A percentile compares a stretch with the other conserved stretches of the same genome.
Evolutionary conservation across 2,113 vertebrate species (phyloP).

Genomic region (Apaloderma vittatum): DNA sequence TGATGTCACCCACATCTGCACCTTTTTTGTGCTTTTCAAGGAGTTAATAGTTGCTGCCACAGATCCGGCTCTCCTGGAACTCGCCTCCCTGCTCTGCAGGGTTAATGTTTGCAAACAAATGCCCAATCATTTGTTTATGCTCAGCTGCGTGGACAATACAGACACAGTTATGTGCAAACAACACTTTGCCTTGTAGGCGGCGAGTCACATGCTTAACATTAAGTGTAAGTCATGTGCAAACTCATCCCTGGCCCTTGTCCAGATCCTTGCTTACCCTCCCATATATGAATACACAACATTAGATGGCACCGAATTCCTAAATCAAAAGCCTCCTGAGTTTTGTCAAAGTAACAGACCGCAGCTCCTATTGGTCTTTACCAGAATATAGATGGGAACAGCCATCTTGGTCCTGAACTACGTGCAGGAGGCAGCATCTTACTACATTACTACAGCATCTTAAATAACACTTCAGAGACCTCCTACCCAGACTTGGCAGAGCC

Average conservation of each 20-base stretch:
- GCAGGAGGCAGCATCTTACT: not conserved
- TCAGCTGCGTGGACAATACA: slow-evolving; percentile 37
- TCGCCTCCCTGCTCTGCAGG: not conserved
- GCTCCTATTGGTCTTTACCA: not conserved
- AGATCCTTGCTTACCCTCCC: not conserved
- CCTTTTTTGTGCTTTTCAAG: not conserved
- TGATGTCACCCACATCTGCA: not conserved
- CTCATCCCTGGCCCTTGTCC: slow-evolving; percentile 27
- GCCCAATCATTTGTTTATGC: not conserved
- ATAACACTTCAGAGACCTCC: not conserved
- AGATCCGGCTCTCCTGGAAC: not conserved
- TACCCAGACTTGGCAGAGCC: not conserved
- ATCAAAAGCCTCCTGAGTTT: not conserved
- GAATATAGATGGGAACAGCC: not conserved
- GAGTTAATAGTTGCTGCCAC: not conserved
- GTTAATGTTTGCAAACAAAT: slow-evolving; percentile 28
- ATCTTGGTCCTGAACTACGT: not conserved
- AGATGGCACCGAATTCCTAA: not conserved
- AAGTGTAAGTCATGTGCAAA: slow-evolving; percentile 29
- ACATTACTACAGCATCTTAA: not conserved
- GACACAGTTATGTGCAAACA: slow-evolving; percentile 45
- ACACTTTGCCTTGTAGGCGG: slow-evolving; percentile 20
- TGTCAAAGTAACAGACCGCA: not conserved
- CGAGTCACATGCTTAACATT: slow-evolving; percentile 18
- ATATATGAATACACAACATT: not conserved